Base-by-base conservation (phyloP, 2,113 vertebrate genomes). In the Anoura caudifer region DNA sequence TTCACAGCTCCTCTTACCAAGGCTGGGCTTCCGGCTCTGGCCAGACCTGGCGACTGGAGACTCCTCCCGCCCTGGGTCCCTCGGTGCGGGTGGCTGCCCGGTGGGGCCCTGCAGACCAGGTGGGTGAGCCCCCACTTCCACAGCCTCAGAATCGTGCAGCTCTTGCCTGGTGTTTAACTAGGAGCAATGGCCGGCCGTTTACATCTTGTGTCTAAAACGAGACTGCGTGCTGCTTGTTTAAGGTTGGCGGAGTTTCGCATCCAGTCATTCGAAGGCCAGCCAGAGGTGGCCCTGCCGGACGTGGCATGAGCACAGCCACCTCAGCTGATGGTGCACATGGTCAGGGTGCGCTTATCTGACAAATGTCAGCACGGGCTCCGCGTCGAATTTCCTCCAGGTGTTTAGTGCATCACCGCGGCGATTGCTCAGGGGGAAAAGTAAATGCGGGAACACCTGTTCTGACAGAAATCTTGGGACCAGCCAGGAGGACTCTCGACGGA, bases 31-130 rank as follows among this genome's bases (percentile, higher is more conserved):
- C 59, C 61, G 28, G 17, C 36, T 50, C 16, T 50, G 36, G 10
- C 2, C 36, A 2, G 7, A 45, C 7, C 11, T 10, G 15, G 28
- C 47, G 1, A 43, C 17, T 63, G 12, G 28, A 33, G 76, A 19
- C 1, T 1, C n/a, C 1, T 22, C 7, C 22, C 7, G 2, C 12
- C 63, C 45, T 14, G 26, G 10, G 33, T 19, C 59, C 41, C 61
- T 31, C 9, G 0, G 47, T 9, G 5, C 12, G 7, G 7, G 26
- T 19, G 17, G 33, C 13, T 13, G 17, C 45, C 54, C 38, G 2
- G 24, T 7, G 59, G 2, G 16, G 45, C 43, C 10, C 0, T 5
- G 1, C 20, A 3, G 2, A 36, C 9, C 3, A 0, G 22, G 11
- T 15, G 61, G 38, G 22, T 7, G 22, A 1, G 11, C 38, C 36